Base-by-base conservation (phyloP, 2,797 vertebrate species). In the Tachyglossus aculeatus region DNA sequence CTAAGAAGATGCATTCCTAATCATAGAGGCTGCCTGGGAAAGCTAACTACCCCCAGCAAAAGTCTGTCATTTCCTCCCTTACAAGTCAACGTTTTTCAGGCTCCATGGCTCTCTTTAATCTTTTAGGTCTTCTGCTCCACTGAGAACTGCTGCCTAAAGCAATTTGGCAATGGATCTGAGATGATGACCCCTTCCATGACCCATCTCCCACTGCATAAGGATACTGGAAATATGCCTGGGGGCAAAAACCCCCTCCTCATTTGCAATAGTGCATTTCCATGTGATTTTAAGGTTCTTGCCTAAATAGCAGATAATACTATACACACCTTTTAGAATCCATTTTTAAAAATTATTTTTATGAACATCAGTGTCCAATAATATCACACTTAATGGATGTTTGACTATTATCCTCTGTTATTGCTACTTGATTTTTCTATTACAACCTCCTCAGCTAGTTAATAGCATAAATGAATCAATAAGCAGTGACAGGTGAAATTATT, bases 291-390 rank as follows among this genome's bases (percentile, higher is more conserved):
- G 38, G 15, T 53, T 44, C 43, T 25, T 43, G 36, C 44, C 48
- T 66, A 37, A 60, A 14, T 15, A 53, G 56, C 61, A 58, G 58
- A 36, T 14, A 11, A 56, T 34, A 19, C n/a, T 8, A 41, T 36
- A 47, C 63, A 48, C 21, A 45, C 64, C 48, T 38, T 63, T 24
- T 5, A 50, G 64, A 61, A 55, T 18, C 47, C 47, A 34, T 59
- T 48, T 48, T 52, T 43, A n/a, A n/a, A 59, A 59, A 55, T 71
- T 34, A 71, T 55, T 69, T 61, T 67, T 59, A 67, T 61, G 60
- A 80, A 34, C 38, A 50, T 43, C n/a, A n/a, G n/a, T n/a, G n/a
- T n/a, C 53, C 70, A 44, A 54, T 59, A 66, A 81, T 7, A 79
- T 78, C 34, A 58, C 44, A 58, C 56, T 69, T 61, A 58, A 21